Conservation (phyloP, 2,797 vertebrate genomes). For the Aphelocoma californica region DNA sequence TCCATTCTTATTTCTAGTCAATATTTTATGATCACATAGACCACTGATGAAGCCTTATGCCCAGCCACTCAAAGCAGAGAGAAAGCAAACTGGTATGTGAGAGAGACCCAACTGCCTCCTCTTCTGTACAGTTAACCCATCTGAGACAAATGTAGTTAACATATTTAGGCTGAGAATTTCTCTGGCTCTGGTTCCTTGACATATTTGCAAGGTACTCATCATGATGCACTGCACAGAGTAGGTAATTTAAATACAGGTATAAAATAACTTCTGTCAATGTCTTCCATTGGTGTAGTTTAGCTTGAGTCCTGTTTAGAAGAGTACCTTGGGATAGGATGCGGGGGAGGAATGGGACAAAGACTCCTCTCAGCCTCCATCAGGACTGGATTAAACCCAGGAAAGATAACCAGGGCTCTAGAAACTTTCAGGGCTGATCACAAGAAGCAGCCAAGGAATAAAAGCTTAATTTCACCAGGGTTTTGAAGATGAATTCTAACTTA, state of each 20-base stretch:
- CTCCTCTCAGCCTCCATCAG: background rate
- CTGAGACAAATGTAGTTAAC: background rate
- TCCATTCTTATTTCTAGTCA: background rate
- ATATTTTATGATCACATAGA: background rate
- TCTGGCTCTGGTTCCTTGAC: background rate
- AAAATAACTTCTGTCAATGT: background rate
- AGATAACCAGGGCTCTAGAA: slow-evolving; percentile 7
- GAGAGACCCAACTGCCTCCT: background rate
- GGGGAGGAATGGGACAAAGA: background rate
- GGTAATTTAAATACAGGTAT: background rate
- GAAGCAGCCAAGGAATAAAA: slow-evolving; percentile 7
- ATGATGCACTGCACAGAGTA: background rate
- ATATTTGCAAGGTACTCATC: background rate
- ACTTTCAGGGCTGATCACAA: background rate
- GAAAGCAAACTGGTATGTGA: background rate
- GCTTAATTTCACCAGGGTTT: slow-evolving; percentile 8
- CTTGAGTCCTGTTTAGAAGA: background rate
- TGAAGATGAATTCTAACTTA: background rate
- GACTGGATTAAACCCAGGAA: slow-evolving; percentile 7
- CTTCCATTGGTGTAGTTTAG: background rate
- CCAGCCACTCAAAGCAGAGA: background rate
- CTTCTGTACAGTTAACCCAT: background rate
- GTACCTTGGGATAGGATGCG: background rate
- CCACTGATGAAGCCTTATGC: background rate
- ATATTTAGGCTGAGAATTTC: background rate